A percentile compares a stretch with the other conserved stretches of the same genome.
phyloP scores from a whole-genome alignment of 1,140 invertebrate species.

The Cydia splendana region DNA sequence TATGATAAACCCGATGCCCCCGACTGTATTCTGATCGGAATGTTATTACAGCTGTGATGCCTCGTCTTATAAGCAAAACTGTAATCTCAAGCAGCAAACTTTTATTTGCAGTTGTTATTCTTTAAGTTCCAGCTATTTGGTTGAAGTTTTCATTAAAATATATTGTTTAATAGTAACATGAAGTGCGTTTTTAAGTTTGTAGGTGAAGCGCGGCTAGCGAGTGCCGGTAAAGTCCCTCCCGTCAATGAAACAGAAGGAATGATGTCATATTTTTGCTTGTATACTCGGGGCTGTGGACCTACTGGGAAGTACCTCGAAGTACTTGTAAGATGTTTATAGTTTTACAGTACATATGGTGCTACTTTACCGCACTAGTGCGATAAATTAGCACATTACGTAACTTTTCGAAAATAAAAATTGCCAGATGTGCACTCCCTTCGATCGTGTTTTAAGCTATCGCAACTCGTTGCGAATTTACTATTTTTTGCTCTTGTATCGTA shows the following conservation, averaged over 20 bases:
- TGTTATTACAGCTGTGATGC: neutral
- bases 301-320: neutral
- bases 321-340: too few species aligned
- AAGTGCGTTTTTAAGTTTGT: neutral
- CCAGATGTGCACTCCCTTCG: too few species aligned
- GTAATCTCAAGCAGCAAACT: neutral
- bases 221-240: neutral
- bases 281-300: too few species aligned
- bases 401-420: too few species aligned
- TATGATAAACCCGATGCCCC: neutral
- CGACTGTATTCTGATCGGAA: neutral
- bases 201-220: neutral
- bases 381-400: too few species aligned
- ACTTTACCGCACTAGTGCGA: too few species aligned
- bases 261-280: neutral
- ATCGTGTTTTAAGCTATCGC: too few species aligned
- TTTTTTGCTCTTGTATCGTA: too few species aligned
- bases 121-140: too few species aligned
- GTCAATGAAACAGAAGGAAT: neutral
- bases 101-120: neutral
- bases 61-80: slow-evolving; percentile 8
- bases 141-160: too few species aligned
- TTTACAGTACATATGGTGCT: too few species aligned
- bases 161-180: neutral
- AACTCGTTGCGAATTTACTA: too few species aligned